Base-by-base conservation (phyloP, 2,113 vertebrate genomes). In the Phalacrocorax aristotelis region DNA sequence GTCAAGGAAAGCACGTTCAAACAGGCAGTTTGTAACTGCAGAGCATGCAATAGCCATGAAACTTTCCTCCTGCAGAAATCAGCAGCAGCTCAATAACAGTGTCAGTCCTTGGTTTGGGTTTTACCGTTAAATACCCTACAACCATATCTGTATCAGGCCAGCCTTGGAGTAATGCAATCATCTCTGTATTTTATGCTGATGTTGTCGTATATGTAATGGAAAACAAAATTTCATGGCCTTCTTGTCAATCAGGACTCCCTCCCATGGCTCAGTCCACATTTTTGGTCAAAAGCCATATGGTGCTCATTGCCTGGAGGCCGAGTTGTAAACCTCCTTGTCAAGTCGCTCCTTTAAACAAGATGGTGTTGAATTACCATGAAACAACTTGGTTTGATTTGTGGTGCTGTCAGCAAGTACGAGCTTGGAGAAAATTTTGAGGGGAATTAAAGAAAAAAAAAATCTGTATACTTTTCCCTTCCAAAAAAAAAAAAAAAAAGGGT, bases 51-150 rank as follows among this genome's bases (percentile, higher is more conserved):
- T 18, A 82, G 26, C 70, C 34, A 4, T 2, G 2, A 16, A 52
- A 20, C 1, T 61, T 8, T 11, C 54, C 79, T 23, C 21, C 3
- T 8, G n/a, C 10, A 58, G 49, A n/a, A 74, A 48, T 3, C 48
- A 29, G 1, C 7, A 9, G 27, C 87, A 66, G 57, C 6, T 6
- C 64, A 54, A 10, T 6, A 19, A 51, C 17, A 0, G 2, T 2
- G 18, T 34, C 55, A 62, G 9, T 15, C 40, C 68, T 34, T 2
- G 32, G 13, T 4, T 61, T 77, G 80, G 62, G 36, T 26, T 86
- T 71, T 64, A 68, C 57, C 66, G 21, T 34, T 25, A 81, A 78
- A 54, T 16, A 6, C 2, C 3, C 0, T 21, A 29, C 84, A 74
- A 13, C 11, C 18, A 8, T 4, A 36, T 40, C 18, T 40, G 46